These are phyloP conservation scores for Gobio occitaniae DNA, from an alignment of 2,797 vertebrate species.

Conservation along the genomic window DNA sequence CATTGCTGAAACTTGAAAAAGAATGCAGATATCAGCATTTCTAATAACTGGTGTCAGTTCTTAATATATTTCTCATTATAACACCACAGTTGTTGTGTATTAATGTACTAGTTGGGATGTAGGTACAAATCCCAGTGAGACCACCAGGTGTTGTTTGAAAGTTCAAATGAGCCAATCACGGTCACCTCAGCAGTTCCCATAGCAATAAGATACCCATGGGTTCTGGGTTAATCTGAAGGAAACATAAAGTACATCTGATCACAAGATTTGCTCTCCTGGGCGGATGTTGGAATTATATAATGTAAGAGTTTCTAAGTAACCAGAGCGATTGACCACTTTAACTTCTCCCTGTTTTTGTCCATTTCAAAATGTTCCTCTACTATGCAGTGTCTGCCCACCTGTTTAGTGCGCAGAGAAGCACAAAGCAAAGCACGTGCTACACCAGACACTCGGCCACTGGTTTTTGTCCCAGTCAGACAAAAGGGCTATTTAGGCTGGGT, in stretches of 20 bases:
- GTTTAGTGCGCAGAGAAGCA: conserved; percentile 75
- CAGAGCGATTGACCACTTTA: conserved; percentile 10
- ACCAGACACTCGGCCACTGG: conserved; percentile 73
- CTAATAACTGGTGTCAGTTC: not conserved
- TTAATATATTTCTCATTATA: not conserved
- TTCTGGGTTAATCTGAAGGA: conserved; percentile 23
- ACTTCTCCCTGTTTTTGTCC: conserved; percentile 22
- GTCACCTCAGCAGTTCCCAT: conserved; percentile 31
- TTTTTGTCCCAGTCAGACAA: conserved; percentile 78
- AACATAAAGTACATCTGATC: conserved; percentile 30
- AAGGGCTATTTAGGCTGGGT: conserved; percentile 75
- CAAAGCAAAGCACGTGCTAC: conserved; percentile 75
- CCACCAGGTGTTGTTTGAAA: conserved; percentile 13
- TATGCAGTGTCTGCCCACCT: conserved; percentile 73
- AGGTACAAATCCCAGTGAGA: conserved; percentile 24
- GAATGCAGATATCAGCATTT: not conserved
- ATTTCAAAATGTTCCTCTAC: conserved; percentile 42
- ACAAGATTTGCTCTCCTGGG: not conserved
- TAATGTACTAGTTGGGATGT: not conserved
- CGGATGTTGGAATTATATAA: not conserved
- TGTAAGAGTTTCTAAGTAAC: conserved; percentile 1
- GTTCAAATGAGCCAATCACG: not conserved
- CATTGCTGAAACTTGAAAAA: not conserved
- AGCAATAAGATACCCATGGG: conserved; percentile 13
- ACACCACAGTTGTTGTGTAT: not conserved